Percentiles rank a stretch among this genome's conserved stretches.
Evolutionary conservation across 2,888 invertebrate species (phyloP).

Genomic region (Linyphia triangularis): DNA sequence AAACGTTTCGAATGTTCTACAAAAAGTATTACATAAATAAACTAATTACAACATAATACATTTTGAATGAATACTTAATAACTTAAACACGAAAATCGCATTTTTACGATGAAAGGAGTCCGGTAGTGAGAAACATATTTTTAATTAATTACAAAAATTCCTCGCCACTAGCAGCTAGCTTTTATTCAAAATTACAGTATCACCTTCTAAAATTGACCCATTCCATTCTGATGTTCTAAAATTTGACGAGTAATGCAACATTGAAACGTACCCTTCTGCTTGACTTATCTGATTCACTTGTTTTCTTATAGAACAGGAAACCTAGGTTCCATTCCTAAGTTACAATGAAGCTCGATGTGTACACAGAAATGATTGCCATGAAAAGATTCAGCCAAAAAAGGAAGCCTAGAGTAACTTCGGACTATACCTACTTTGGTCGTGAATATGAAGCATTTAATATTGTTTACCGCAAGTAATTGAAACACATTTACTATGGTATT

Average conservation of each 20-base stretch:
- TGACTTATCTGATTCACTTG: neutral
- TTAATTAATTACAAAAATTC: too few relatives aligned
- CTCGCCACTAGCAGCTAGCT: too few relatives aligned
- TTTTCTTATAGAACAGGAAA: neutral
- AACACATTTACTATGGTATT: neutral
- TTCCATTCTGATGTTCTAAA: too few relatives aligned
- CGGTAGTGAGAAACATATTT: too few relatives aligned
- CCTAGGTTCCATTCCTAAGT: constrained; percentile 28
- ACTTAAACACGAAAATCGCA: too few relatives aligned
- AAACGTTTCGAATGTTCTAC: too few relatives aligned
- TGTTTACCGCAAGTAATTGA: neutral
- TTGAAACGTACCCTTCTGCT: neutral
- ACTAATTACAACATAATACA: too few relatives aligned
- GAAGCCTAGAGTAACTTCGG: constrained; percentile 43
- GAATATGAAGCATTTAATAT: neutral
- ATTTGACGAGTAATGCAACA: constrained; percentile 2
- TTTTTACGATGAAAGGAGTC: too few relatives aligned
- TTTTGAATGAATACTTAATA: too few relatives aligned
- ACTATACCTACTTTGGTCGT: constrained; percentile 33
- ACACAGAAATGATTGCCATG: constrained; percentile 73
- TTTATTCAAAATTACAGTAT: too few relatives aligned
- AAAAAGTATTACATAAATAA: too few relatives aligned
- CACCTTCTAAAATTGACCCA: too few relatives aligned
- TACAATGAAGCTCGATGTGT: constrained; percentile 69
- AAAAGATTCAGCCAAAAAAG: constrained; percentile 47